A percentile compares a stretch with the other conserved stretches of the same genome.
Conservation (phyloP, 2,888 invertebrate species). For the Leuctra nigra region DNA sequence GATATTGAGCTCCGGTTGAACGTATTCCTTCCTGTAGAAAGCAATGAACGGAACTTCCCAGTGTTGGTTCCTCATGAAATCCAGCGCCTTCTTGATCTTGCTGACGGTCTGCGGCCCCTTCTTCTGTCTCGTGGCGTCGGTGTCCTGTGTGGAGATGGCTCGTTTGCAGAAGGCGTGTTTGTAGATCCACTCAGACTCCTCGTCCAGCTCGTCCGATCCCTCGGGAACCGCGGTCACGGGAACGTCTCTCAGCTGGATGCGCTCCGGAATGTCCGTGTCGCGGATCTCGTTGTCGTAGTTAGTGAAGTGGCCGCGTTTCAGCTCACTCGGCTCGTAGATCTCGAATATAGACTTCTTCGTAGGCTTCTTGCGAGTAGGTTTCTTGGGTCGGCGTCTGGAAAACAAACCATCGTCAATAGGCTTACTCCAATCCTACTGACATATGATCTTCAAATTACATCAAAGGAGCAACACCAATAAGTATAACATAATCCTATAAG, state of each 20-base stretch:
- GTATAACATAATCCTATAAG: not conserved
- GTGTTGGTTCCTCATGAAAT: constrained; percentile 92
- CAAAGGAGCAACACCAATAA: not conserved
- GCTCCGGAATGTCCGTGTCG: constrained; percentile 82
- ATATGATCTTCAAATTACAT: not conserved
- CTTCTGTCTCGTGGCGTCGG: constrained; percentile 39
- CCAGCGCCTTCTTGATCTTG: constrained; percentile 91
- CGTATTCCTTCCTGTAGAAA: constrained; percentile 96
- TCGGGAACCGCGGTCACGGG: constrained; percentile 78
- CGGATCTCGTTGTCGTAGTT: constrained; percentile 87
- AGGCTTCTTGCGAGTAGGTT: constrained; percentile 65
- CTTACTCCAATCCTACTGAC: not conserved
- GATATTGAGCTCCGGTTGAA: constrained; percentile 87
- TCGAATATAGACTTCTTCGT: constrained; percentile 84
- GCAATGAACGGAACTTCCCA: constrained; percentile 98
- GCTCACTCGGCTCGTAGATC: constrained; percentile 94
- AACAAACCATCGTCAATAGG: not conserved
- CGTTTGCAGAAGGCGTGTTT: constrained; percentile 85
- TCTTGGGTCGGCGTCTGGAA: constrained; percentile 56
- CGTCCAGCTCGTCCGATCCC: constrained; percentile 80
- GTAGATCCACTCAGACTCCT: constrained; percentile 97
- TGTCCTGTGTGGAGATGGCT: constrained; percentile 69
- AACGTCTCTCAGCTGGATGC: constrained; percentile 84
- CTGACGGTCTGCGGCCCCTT: constrained; percentile 66
- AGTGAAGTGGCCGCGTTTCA: constrained; percentile 93